A percentile compares a stretch with the other conserved stretches of the same genome.
These are phyloP conservation scores for Melozone crissalis DNA, from an alignment of 2,113 vertebrate species.

Conservation along the genomic window DNA sequence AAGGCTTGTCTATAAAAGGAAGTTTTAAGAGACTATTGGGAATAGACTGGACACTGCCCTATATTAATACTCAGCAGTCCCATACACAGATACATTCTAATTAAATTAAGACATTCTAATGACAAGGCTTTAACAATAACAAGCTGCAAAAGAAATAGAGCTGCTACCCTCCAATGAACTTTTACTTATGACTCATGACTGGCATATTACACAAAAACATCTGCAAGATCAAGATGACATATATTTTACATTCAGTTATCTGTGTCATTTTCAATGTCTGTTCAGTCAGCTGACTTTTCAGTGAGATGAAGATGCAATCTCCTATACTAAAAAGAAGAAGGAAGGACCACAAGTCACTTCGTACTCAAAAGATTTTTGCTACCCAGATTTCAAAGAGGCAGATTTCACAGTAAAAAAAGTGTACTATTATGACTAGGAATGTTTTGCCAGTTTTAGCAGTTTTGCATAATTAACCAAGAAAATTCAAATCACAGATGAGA, in stretches of 20 bases:
- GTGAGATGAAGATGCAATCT: neutral
- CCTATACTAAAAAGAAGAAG: neutral
- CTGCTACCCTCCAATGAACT: neutral
- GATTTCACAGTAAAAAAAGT: neutral
- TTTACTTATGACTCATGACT: neutral
- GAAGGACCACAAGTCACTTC: neutral
- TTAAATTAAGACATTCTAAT: neutral
- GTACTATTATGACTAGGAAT: neutral
- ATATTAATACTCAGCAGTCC: neutral
- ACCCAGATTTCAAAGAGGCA: neutral
- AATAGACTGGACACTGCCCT: neutral
- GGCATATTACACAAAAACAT: neutral
- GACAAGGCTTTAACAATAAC: neutral
- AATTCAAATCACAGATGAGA: neutral
- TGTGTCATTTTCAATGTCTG: neutral
- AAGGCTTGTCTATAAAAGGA: neutral
- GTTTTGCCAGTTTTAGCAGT: neutral
- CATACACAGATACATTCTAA: neutral
- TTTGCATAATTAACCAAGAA: neutral
- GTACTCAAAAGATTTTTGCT: neutral
- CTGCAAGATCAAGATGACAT: neutral
- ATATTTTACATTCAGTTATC: neutral
- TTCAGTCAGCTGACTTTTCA: neutral
- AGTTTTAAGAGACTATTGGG: neutral
- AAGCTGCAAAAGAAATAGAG: neutral